Evolutionary conservation across 2,797 vertebrate genomes (phyloP).

Genomic region (Lycodopsis pacificus): DNA sequence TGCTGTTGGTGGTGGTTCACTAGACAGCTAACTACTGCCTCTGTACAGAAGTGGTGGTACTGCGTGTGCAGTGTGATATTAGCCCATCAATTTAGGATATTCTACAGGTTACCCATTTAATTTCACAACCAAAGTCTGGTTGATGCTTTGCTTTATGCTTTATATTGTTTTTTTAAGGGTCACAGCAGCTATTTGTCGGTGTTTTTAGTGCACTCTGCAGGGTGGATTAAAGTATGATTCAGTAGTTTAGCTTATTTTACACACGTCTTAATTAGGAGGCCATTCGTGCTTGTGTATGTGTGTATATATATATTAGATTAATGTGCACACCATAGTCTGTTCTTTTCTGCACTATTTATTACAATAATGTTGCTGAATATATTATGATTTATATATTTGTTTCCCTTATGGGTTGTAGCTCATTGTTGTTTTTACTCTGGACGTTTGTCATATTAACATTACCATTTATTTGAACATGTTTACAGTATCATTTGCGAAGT

Average conservation of each 20-base stretch:
- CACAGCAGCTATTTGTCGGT: neutral
- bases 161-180: neutral
- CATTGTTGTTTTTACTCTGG: no score
- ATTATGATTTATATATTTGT: no score
- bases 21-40: slow-evolving; percentile 6
- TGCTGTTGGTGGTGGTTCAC: neutral
- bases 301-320: neutral
- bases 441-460: no score
- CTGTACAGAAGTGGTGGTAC: neutral
- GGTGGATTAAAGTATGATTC: slow-evolving; percentile 7
- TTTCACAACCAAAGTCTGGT: neutral
- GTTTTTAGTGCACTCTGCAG: slow-evolving; percentile 55
- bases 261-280: neutral
- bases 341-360: neutral
- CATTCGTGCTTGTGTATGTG: neutral
- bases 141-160: no score
- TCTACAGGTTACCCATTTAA: no score
- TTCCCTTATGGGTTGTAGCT: no score
- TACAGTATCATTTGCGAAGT: neutral
- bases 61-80: neutral
- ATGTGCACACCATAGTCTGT: neutral
- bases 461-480: neutral
- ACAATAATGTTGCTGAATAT: no score
- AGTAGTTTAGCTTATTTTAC: neutral
- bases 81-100: neutral